Percentiles rank a stretch among this genome's conserved stretches.
Evolutionary conservation across 1,140 invertebrate genomes (phyloP).

Genomic region (Bombyx mandarina): DNA sequence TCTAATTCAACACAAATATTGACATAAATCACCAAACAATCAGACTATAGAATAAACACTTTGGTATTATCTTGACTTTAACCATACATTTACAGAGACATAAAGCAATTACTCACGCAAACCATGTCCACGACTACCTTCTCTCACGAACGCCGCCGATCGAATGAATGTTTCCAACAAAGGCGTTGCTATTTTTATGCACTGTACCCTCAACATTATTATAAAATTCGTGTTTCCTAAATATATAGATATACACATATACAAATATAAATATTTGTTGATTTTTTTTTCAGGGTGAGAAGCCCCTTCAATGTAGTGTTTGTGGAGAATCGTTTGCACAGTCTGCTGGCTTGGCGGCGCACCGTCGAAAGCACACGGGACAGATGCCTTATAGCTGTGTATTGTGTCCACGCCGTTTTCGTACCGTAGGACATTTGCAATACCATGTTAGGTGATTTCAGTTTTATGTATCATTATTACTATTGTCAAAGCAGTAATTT

Average conservation of each 20-base stretch:
- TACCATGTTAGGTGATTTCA: conserved; percentile 68
- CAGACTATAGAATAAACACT: too few species aligned
- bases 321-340: conserved; percentile 71
- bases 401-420: conserved; percentile 54
- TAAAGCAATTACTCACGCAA: too few species aligned
- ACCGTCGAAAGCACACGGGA: conserved; percentile 71
- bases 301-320: conserved; percentile 54
- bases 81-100: too few species aligned
- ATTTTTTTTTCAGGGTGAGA: conserved; percentile 64
- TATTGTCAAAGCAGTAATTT: background rate
- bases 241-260: background rate
- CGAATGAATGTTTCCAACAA: too few species aligned
- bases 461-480: conserved; percentile 1
- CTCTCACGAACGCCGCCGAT: too few species aligned
- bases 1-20: too few species aligned
- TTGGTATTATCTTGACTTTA: too few species aligned
- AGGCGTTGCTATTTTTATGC: too few species aligned
- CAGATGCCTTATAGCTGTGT: conserved; percentile 67
- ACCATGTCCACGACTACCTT: too few species aligned
- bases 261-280: background rate
- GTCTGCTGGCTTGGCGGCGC: conserved; percentile 62
- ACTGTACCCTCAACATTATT: too few species aligned
- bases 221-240: too few species aligned
- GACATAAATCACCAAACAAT: too few species aligned
- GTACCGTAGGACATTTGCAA: conserved; percentile 56